phyloP scores from a whole-genome alignment of 2,888 invertebrate species.

The Pediacus dermestoides region DNA sequence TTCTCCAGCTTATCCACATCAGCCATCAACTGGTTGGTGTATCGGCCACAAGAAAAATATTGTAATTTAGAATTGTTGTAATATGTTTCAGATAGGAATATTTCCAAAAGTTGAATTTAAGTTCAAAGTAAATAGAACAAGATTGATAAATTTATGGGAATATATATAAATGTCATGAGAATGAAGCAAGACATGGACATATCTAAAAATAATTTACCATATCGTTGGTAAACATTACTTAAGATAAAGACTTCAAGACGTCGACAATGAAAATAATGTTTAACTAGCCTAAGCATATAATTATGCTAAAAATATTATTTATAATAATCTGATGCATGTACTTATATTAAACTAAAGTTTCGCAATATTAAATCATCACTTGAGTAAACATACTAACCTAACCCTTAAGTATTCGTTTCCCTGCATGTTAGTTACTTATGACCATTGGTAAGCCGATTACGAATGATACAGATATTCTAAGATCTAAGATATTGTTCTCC shows the following conservation, averaged over 20 bases:
- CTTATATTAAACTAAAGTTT: too few relatives aligned
- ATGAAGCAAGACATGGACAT: slow-evolving; percentile 7
- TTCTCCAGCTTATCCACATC: slow-evolving; percentile 20
- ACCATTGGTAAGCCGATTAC: slow-evolving; percentile 39
- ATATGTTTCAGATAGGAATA: slow-evolving; percentile 11
- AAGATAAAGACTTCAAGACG: slow-evolving; percentile 11
- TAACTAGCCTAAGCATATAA: too few relatives aligned
- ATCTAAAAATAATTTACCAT: slow-evolving; percentile 18
- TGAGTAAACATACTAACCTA: too few relatives aligned
- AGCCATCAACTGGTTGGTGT: background rate
- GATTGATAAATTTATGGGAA: slow-evolving; percentile 17
- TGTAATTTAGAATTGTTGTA: too few relatives aligned
- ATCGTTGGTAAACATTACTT: slow-evolving; percentile 15
- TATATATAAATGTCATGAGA: slow-evolving; percentile 13
- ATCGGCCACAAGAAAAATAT: too few relatives aligned
- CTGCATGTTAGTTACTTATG: slow-evolving; percentile 37
- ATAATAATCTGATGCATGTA: too few relatives aligned
- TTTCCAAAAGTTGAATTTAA: slow-evolving; percentile 12
- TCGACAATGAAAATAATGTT: too few relatives aligned
- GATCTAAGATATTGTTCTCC: slow-evolving; percentile 33
- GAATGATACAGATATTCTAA: slow-evolving; percentile 36
- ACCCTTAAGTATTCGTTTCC: too few relatives aligned
- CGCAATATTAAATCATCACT: too few relatives aligned
- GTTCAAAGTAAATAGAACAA: slow-evolving; percentile 11
- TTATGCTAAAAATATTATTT: too few relatives aligned